These are phyloP conservation scores for Pocillopora grandis DNA, from an alignment of 92 coral and sea anemone species.

Conservation along the genomic window DNA sequence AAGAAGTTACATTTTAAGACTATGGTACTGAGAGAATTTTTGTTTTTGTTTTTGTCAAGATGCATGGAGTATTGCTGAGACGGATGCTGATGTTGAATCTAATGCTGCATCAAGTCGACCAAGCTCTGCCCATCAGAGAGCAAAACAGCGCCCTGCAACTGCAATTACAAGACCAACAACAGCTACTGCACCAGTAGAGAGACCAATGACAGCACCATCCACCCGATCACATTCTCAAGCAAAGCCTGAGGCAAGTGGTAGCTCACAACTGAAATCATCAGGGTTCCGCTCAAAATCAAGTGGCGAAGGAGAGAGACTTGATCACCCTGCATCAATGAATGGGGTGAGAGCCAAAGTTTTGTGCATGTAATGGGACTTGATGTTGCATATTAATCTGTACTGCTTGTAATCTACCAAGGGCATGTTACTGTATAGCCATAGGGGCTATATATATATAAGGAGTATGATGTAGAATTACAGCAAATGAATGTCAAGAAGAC, in stretches of 20 bases:
- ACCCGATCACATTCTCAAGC: slow-evolving; percentile 18
- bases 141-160: slow-evolving; percentile 76
- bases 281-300: slow-evolving; percentile 39
- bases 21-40: not conserved
- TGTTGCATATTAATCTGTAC: too few species aligned
- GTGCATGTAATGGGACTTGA: too few species aligned
- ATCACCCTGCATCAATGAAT: slow-evolving; percentile 55
- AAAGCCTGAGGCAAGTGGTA: slow-evolving; percentile 39
- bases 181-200: slow-evolving; percentile 31
- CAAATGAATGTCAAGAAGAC: too few species aligned
- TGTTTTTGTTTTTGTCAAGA: slow-evolving; percentile 33
- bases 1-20: too few species aligned
- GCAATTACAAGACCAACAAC: slow-evolving; percentile 48
- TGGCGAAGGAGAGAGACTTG: slow-evolving; percentile 22
- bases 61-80: slow-evolving; percentile 81
- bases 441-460: too few species aligned
- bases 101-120: slow-evolving; percentile 90
- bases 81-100: slow-evolving; percentile 91
- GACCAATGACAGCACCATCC: slow-evolving; percentile 82
- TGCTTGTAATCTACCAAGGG: too few species aligned
- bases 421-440: too few species aligned
- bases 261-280: slow-evolving; percentile 47
- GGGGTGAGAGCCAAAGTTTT: slow-evolving; percentile 49
- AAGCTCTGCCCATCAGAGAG: slow-evolving; percentile 75
- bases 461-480: too few species aligned